A percentile compares a stretch with the other conserved stretches of the same genome.
These are phyloP conservation scores for Drosophila nebulosa DNA, from an alignment of 1,140 invertebrate genomes.

Conservation along the genomic window DNA sequence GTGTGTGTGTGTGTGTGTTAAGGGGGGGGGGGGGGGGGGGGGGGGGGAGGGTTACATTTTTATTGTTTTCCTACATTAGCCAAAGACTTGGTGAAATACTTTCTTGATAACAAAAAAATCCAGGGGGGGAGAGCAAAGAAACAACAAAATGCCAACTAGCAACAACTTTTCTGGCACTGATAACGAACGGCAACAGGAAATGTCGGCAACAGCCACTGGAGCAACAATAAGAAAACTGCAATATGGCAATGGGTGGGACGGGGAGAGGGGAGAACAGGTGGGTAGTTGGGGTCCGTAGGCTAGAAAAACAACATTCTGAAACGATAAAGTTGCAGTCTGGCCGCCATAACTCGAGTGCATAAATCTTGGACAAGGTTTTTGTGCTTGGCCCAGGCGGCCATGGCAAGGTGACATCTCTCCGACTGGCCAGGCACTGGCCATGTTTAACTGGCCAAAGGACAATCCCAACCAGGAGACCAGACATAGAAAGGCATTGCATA, in stretches of 20 bases:
- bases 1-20: too few relatives aligned
- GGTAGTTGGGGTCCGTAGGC: neutral
- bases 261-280: neutral
- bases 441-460: slow-evolving; percentile 42
- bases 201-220: slow-evolving; percentile 40
- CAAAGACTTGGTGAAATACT: neutral
- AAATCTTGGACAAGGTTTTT: slow-evolving; percentile 60
- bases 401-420: slow-evolving; percentile 69
- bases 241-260: neutral
- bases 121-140: slow-evolving; percentile 10
- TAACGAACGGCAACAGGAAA: slow-evolving; percentile 65
- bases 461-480: slow-evolving; percentile 11
- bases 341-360: slow-evolving; percentile 71
- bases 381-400: slow-evolving; percentile 5
- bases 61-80: neutral
- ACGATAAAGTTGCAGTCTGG: slow-evolving; percentile 73
- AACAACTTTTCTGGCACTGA: slow-evolving; percentile 54
- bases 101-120: neutral
- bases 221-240: neutral
- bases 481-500: slow-evolving; percentile 64
- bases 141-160: slow-evolving; percentile 41
- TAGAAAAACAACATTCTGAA: slow-evolving; percentile 20
- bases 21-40: too few relatives aligned
- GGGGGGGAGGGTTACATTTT: too few relatives aligned
- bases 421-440: slow-evolving; percentile 30